phyloP scores from a whole-genome alignment of 2,113 vertebrate genomes.

The Pandion haliaetus region DNA sequence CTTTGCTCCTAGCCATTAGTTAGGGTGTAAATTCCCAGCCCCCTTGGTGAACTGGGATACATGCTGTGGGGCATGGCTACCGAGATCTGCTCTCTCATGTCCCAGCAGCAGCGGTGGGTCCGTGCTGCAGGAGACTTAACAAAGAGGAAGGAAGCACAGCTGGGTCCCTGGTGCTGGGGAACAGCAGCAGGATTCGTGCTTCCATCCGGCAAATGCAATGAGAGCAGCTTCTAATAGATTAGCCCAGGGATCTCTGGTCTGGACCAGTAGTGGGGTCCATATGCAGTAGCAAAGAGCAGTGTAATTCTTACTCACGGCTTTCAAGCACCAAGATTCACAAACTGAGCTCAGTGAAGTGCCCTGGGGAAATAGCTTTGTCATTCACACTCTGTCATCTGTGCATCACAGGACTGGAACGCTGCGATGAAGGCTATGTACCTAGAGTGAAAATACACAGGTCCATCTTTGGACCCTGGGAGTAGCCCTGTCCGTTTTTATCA shows the following conservation, averaged over 20 bases:
- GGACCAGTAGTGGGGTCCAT: not conserved
- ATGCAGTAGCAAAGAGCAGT: not conserved
- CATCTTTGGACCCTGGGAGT: not conserved
- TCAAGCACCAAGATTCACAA: constrained; percentile 21
- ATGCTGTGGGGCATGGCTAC: not conserved
- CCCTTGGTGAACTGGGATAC: not conserved
- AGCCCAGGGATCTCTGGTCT: not conserved
- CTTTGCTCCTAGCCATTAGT: not conserved
- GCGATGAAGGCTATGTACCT: not conserved
- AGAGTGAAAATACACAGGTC: not conserved
- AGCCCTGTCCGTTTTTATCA: not conserved
- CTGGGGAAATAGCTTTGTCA: constrained; percentile 57
- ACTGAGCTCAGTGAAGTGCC: constrained; percentile 42
- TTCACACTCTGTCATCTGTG: constrained; percentile 60
- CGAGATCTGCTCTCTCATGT: not conserved
- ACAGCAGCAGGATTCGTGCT: not conserved
- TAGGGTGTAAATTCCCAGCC: not conserved
- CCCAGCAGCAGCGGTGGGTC: not conserved
- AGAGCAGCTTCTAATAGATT: not conserved
- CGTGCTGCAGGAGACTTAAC: not conserved
- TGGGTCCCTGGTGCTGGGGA: not conserved
- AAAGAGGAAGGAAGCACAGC: not conserved
- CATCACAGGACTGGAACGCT: not conserved
- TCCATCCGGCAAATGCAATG: not conserved
- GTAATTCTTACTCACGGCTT: not conserved